These are phyloP conservation scores for Odontomyia ornata DNA, from an alignment of 2,888 invertebrate genomes.

Conservation along the genomic window DNA sequence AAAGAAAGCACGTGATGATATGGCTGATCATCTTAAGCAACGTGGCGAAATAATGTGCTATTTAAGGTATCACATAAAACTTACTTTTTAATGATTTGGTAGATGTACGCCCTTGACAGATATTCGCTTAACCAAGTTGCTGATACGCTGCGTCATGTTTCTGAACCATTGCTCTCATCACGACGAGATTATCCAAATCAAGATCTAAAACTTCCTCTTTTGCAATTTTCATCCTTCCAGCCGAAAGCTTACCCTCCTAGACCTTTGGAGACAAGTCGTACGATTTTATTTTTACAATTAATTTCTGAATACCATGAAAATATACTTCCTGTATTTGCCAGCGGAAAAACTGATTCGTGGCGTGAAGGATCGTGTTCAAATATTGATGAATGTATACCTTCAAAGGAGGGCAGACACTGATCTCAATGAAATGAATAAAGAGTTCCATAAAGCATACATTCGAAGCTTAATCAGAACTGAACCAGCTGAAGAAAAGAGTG, in stretches of 20 bases:
- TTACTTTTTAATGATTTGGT: not conserved
- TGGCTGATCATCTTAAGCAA: constrained; percentile 54
- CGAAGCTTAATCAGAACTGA: not conserved
- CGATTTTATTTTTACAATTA: not conserved
- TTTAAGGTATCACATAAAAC: constrained; percentile 55
- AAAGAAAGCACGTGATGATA: constrained; percentile 52
- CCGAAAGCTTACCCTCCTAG: constrained; percentile 59
- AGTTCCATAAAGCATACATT: constrained; percentile 42
- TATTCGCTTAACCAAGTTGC: constrained; percentile 49
- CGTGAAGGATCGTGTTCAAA: constrained; percentile 41
- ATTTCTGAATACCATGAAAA: not conserved
- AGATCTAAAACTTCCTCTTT: constrained; percentile 59
- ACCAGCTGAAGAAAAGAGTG: constrained; percentile 9
- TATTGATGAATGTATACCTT: constrained; percentile 45
- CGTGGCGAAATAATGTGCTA: constrained; percentile 57
- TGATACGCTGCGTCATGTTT: constrained; percentile 59
- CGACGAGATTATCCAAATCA: constrained; percentile 57
- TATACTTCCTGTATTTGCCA: constrained; percentile 31
- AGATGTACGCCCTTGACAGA: constrained; percentile 28
- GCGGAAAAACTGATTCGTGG: constrained; percentile 47
- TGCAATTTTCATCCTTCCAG: constrained; percentile 59
- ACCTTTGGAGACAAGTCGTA: constrained; percentile 59
- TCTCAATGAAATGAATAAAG: constrained; percentile 11
- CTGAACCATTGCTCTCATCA: constrained; percentile 52
- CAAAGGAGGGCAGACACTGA: constrained; percentile 24